These are phyloP conservation scores for Vulpes ferrilata DNA, from an alignment of 2,113 vertebrate genomes.

Conservation along the genomic window DNA sequence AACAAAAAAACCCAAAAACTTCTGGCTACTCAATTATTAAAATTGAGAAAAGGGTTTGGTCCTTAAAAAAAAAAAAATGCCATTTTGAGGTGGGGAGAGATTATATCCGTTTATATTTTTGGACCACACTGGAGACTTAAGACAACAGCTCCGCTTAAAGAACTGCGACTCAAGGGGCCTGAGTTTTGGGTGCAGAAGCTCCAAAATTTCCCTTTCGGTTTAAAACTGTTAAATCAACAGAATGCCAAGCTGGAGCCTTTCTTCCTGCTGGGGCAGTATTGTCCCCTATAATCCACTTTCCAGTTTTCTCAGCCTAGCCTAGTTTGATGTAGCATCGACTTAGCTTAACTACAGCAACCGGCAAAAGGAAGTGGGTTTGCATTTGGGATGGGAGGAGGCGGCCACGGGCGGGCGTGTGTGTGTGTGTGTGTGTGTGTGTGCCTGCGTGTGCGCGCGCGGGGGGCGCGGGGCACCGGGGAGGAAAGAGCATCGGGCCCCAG, in stretches of 20 bases:
- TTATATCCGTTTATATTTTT: conserved; percentile 63
- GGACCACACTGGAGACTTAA: neutral
- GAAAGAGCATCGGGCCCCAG: conserved; percentile 46
- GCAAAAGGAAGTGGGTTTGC: conserved; percentile 74
- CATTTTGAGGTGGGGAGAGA: neutral
- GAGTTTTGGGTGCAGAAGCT: conserved; percentile 58
- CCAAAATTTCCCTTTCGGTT: conserved; percentile 54
- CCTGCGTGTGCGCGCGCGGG: neutral
- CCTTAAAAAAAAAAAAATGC: neutral
- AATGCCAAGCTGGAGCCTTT: conserved; percentile 73
- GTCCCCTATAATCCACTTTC: conserved; percentile 82
- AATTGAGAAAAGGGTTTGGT: conserved; percentile 25
- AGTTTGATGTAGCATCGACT: conserved; percentile 76
- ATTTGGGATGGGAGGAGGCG: conserved; percentile 73
- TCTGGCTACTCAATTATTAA: conserved; percentile 55
- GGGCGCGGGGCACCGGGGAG: neutral
- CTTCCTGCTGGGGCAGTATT: conserved; percentile 86
- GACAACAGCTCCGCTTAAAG: conserved; percentile 36
- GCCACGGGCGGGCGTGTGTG: neutral
- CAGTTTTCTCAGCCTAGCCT: conserved; percentile 73
- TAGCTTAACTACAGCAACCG: conserved; percentile 78
- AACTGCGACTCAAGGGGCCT: conserved; percentile 49
- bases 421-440: neutral
- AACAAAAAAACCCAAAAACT: neutral
- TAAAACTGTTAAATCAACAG: conserved; percentile 79